A percentile compares a stretch with the other conserved stretches of the same genome.
Evolutionary conservation across 2,888 invertebrate species (phyloP).

Genomic region (Cyclophora punctaria): DNA sequence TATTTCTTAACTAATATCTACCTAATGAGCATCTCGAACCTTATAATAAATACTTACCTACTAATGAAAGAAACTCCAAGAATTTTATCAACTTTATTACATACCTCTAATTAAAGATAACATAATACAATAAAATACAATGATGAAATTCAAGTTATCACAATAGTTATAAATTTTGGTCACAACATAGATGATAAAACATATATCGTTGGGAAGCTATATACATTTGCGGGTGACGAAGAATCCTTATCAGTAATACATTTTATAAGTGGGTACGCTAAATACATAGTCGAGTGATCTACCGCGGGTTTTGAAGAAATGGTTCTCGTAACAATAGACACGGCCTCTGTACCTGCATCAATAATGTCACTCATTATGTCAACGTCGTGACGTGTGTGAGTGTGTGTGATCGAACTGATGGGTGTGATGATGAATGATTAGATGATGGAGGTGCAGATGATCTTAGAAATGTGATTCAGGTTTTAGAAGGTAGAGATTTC

Average conservation of each 20-base stretch:
- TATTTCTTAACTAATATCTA: neutral
- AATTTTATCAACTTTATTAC: conserved; percentile 55
- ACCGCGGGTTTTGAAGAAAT: conserved; percentile 72
- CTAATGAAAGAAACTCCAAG: conserved; percentile 47
- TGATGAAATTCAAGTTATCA: conserved; percentile 50
- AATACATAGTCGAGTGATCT: conserved; percentile 67
- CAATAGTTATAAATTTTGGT: conserved; percentile 55
- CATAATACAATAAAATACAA: conserved; percentile 32
- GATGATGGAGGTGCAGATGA: neutral
- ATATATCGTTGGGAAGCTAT: conserved; percentile 46
- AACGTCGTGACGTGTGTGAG: conserved; percentile 11
- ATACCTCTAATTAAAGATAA: conserved; percentile 36
- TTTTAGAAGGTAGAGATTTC: no score
- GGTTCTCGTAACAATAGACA: conserved; percentile 72
- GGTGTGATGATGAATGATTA: neutral
- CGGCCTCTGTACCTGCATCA: conserved; percentile 74
- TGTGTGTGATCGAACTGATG: neutral
- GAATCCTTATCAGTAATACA: conserved; percentile 63
- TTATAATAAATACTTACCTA: conserved; percentile 2
- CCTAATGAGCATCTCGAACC: neutral
- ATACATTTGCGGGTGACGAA: conserved; percentile 36
- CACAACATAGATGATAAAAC: conserved; percentile 58
- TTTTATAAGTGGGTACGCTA: conserved; percentile 70
- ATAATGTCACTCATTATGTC: conserved; percentile 43
- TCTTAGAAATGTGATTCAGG: no score